phyloP scores from a whole-genome alignment of 2,113 vertebrate species.

The Sylvicapra grimmia region DNA sequence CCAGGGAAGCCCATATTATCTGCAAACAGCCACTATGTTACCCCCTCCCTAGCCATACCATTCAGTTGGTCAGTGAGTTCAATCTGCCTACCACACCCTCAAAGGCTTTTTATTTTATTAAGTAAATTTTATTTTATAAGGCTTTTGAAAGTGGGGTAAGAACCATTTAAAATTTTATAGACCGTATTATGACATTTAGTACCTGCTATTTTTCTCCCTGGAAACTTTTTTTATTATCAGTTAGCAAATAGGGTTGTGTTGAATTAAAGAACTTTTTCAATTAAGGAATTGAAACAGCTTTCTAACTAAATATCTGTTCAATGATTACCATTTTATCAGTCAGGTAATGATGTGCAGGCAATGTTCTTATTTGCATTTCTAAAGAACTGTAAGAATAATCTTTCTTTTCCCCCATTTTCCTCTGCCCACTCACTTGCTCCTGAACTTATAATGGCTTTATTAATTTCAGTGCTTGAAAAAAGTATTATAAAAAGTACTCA shows the following conservation, averaged over 20 bases:
- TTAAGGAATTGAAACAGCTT: conserved; percentile 39
- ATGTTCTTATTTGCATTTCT: conserved; percentile 64
- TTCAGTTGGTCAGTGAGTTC: neutral
- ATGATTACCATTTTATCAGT: conserved; percentile 50
- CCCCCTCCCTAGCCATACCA: fast-evolving
- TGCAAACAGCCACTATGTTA: neutral
- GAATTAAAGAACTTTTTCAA: conserved; percentile 31
- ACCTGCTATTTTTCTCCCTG: neutral
- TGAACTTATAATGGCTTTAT: conserved; percentile 55
- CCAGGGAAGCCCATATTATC: too few species aligned
- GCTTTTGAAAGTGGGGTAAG: neutral
- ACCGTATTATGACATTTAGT: neutral
- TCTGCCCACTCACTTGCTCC: conserved; percentile 59
- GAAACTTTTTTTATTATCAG: conserved; percentile 36
- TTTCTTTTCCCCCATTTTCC: neutral
- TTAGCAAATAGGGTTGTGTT: conserved; percentile 47
- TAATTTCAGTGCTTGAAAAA: conserved; percentile 52
- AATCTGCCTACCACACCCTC: neutral
- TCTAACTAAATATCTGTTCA: conserved; percentile 52
- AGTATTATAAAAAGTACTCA: conserved; percentile 27
- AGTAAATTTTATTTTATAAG: neutral
- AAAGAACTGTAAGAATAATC: conserved; percentile 62
- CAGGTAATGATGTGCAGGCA: conserved; percentile 33
- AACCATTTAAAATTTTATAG: neutral
- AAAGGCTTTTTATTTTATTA: neutral